Evolutionary conservation across 2,113 vertebrate species (phyloP).

Genomic region (Gnathonemus echidnorhynchus): DNA sequence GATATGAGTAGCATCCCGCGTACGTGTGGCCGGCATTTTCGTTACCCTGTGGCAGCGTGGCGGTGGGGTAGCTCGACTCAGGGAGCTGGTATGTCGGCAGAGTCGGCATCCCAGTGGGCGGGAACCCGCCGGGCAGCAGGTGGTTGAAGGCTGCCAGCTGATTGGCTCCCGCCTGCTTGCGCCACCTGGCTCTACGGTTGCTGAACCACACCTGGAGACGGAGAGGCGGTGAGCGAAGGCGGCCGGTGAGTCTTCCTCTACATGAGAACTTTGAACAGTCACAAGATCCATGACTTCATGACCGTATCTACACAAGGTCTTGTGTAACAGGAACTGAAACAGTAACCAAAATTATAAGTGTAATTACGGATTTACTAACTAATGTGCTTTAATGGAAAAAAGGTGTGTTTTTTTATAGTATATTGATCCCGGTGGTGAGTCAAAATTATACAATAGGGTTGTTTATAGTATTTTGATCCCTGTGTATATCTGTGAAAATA

Average conservation of each 20-base stretch:
- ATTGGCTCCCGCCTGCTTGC: conserved; percentile 93
- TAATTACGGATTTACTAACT: background rate
- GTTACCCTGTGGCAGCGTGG: conserved; percentile 80
- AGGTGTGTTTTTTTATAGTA: background rate
- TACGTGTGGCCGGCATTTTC: background rate
- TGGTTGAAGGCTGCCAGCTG: conserved; percentile 94
- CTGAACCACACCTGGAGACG: conserved; percentile 88
- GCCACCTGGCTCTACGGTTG: conserved; percentile 88
- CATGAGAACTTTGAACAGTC: background rate
- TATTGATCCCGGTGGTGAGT: background rate
- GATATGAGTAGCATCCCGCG: background rate
- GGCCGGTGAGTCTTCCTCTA: background rate
- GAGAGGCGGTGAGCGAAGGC: background rate
- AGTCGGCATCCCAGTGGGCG: conserved; percentile 79
- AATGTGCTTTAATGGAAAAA: background rate
- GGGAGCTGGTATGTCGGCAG: conserved; percentile 88
- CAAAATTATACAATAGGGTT: background rate
- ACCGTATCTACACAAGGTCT: background rate
- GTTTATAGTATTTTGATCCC: background rate
- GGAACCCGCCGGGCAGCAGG: conserved; percentile 86
- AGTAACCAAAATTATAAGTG: background rate
- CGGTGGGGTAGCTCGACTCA: conserved; percentile 76
- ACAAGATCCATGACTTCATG: background rate
- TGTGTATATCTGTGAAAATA: too few species aligned
- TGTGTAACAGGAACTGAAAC: background rate